phyloP scores from a whole-genome alignment of 2,113 vertebrate species.

The Calidris pugnax region DNA sequence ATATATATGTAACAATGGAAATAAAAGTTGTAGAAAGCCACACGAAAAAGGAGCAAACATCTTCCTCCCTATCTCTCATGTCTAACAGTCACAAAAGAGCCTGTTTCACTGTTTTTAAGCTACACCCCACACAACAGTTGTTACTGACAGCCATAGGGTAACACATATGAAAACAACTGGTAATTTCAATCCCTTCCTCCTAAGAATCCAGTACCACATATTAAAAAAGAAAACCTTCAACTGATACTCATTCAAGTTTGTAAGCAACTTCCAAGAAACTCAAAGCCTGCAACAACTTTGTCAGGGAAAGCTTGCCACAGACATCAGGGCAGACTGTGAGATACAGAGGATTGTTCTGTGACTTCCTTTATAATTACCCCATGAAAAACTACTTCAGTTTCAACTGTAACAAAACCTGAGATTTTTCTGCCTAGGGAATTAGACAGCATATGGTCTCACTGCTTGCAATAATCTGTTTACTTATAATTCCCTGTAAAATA shows the following conservation, averaged over 20 bases:
- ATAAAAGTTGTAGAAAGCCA: background rate
- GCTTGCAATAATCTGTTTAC: background rate
- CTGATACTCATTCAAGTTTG: background rate
- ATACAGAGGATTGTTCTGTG: background rate
- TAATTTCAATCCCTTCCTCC: background rate
- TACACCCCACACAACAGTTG: background rate
- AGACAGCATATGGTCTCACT: background rate
- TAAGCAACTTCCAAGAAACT: background rate
- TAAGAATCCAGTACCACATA: background rate
- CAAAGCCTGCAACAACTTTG: background rate
- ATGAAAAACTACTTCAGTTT: background rate
- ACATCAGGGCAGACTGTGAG: background rate
- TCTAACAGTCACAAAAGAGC: background rate
- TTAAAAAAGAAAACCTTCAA: background rate
- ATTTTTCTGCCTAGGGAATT: background rate
- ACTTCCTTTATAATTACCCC: background rate
- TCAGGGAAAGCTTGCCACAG: background rate
- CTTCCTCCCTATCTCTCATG: background rate
- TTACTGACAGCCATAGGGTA: background rate
- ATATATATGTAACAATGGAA: background rate
- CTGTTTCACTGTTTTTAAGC: background rate
- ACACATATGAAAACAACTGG: background rate
- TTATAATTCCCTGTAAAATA: background rate
- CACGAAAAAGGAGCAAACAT: background rate
- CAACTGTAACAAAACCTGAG: background rate